Evolutionary conservation across 2,113 vertebrate genomes (phyloP).

Genomic region (Silurus meridionalis): DNA sequence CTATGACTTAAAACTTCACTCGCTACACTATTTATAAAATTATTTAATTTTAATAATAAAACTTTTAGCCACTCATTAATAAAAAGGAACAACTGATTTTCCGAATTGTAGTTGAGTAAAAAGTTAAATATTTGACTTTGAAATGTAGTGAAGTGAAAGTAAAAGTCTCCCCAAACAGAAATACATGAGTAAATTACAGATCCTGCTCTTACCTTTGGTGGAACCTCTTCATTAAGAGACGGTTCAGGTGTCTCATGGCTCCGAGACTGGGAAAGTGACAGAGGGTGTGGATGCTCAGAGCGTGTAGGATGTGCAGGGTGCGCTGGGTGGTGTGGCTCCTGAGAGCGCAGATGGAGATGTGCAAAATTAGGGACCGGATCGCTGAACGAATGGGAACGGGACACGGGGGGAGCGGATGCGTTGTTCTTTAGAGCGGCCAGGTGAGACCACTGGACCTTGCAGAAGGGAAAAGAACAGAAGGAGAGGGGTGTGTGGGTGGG

Average conservation of each 20-base stretch:
- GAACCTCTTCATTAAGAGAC: constrained; percentile 77
- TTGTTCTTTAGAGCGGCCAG: constrained; percentile 94
- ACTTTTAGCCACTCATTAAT: too few relatives aligned
- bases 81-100: too few relatives aligned
- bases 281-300: constrained; percentile 61
- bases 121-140: too few relatives aligned
- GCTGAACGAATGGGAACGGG: constrained; percentile 89
- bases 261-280: constrained; percentile 73
- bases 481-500: constrained; percentile 48
- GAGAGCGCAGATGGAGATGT: constrained; percentile 81
- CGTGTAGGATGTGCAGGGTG: constrained; percentile 30
- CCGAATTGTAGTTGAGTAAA: too few relatives aligned
- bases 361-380: constrained; percentile 88
- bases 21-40: too few relatives aligned
- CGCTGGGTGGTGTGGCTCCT: constrained; percentile 58
- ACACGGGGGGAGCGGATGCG: constrained; percentile 77
- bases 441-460: constrained; percentile 95
- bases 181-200: background rate
- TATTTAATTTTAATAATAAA: too few relatives aligned
- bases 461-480: constrained; percentile 77
- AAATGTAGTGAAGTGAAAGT: too few relatives aligned
- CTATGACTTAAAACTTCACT: too few relatives aligned
- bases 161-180: too few relatives aligned
- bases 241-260: constrained; percentile 24
- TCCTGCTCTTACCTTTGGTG: constrained; percentile 88